These are phyloP conservation scores for Automeris io DNA, from an alignment of 2,888 invertebrate species.

Conservation along the genomic window DNA sequence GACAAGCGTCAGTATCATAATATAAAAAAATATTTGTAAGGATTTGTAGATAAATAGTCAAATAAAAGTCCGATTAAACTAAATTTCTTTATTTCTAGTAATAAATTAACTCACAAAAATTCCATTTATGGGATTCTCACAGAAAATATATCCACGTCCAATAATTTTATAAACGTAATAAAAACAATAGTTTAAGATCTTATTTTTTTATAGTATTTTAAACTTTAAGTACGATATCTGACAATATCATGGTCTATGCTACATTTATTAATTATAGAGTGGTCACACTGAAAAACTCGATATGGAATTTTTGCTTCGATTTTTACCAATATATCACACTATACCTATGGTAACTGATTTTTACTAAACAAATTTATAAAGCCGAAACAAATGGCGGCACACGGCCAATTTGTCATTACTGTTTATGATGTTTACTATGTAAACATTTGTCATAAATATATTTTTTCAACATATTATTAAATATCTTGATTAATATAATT, in stretches of 20 bases:
- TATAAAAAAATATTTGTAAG: not conserved
- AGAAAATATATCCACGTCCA: slow-evolving; percentile 10
- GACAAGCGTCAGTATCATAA: too few species aligned
- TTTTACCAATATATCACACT: not conserved
- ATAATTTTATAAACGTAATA: slow-evolving; percentile 8
- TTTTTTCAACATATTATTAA: too few species aligned
- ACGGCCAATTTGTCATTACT: not conserved
- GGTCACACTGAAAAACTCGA: slow-evolving; percentile 1
- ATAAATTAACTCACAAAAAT: slow-evolving; percentile 21
- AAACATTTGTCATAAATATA: too few species aligned
- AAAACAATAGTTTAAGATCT: slow-evolving; percentile 5
- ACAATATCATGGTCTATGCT: not conserved
- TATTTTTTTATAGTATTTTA: slow-evolving; percentile 6
- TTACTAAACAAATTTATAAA: not conserved
- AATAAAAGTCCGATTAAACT: slow-evolving; percentile 11
- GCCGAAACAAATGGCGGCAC: slow-evolving; percentile 5
- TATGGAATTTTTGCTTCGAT: slow-evolving; percentile 1
- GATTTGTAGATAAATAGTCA: not conserved
- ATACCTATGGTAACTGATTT: slow-evolving; percentile 2
- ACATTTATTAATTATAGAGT: slow-evolving; percentile 9
- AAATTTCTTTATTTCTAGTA: slow-evolving; percentile 15
- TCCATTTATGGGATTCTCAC: slow-evolving; percentile 10
- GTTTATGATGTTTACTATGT: not conserved
- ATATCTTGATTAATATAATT: too few species aligned
- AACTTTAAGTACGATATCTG: slow-evolving; percentile 6